A percentile compares a stretch with the other conserved stretches of the same genome.
Evolutionary conservation across 2,888 invertebrate genomes (phyloP).

Genomic region (Cataglyphis rosenhaueri): DNA sequence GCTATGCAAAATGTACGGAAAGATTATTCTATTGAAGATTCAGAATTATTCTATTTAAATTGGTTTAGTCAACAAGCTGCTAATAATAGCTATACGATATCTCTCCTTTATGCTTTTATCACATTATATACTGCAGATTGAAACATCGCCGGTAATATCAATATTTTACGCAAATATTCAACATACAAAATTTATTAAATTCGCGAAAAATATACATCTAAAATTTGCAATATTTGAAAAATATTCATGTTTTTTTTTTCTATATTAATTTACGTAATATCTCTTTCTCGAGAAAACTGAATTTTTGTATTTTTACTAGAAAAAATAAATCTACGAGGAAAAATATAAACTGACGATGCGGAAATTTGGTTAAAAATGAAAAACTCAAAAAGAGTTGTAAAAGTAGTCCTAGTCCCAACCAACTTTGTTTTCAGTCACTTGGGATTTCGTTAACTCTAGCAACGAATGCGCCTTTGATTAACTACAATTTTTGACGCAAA

Average conservation of each 20-base stretch:
- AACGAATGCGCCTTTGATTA: conserved; percentile 22
- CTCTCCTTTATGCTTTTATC: background rate
- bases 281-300: background rate
- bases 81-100: background rate
- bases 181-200: background rate
- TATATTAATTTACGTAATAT: background rate
- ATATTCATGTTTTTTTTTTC: conserved; percentile 18
- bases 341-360: conserved; percentile 13
- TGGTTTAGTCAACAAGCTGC: conserved; percentile 1
- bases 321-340: conserved; percentile 16
- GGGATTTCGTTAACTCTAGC: conserved; percentile 31
- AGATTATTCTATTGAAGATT: conserved; percentile 31
- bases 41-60: conserved; percentile 35
- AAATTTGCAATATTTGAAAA: conserved; percentile 9
- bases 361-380: conserved; percentile 1
- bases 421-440: conserved; percentile 21
- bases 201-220: background rate
- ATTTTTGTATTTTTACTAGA: conserved; percentile 6
- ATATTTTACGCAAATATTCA: background rate
- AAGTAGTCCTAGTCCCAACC: conserved; percentile 4
- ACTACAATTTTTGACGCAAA: conserved; percentile 34
- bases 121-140: background rate
- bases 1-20: background rate
- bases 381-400: background rate
- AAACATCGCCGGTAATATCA: background rate